Conservation (phyloP, 2,797 vertebrate genomes). For the Eidolon dupreanum region DNA sequence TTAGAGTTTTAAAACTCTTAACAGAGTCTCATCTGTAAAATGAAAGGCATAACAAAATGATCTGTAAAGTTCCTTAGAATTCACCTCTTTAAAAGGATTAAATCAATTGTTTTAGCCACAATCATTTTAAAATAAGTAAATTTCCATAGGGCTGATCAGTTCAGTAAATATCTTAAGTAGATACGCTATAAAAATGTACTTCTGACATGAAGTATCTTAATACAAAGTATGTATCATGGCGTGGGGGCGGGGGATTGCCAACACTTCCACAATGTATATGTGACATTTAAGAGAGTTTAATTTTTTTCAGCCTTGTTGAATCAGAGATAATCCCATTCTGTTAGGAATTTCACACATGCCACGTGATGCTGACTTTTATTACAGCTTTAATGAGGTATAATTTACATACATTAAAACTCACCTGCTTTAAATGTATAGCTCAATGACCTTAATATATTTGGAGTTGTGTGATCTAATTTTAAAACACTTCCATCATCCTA, state of each 20-base stretch:
- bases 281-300: background rate
- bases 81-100: slow-evolving; percentile 33
- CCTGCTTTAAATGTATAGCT: background rate
- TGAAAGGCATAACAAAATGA: slow-evolving; percentile 19
- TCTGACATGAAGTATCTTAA: background rate
- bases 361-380: background rate
- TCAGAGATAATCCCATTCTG: background rate
- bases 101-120: background rate
- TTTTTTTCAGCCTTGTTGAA: background rate
- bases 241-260: background rate
- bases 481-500: background rate
- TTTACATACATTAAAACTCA: background rate
- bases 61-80: background rate
- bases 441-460: background rate
- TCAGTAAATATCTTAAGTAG: slow-evolving; percentile 11
- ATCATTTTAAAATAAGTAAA: slow-evolving; percentile 41
- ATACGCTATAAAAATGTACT: background rate
- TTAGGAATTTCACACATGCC: background rate
- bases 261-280: background rate
- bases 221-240: background rate
- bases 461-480: background rate
- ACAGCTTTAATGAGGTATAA: background rate
- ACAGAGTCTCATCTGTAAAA: slow-evolving; percentile 31
- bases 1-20: slow-evolving; percentile 61
- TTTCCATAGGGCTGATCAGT: background rate